Conservation (phyloP, 2,113 vertebrate species). For the Rhinolophus sinicus region DNA sequence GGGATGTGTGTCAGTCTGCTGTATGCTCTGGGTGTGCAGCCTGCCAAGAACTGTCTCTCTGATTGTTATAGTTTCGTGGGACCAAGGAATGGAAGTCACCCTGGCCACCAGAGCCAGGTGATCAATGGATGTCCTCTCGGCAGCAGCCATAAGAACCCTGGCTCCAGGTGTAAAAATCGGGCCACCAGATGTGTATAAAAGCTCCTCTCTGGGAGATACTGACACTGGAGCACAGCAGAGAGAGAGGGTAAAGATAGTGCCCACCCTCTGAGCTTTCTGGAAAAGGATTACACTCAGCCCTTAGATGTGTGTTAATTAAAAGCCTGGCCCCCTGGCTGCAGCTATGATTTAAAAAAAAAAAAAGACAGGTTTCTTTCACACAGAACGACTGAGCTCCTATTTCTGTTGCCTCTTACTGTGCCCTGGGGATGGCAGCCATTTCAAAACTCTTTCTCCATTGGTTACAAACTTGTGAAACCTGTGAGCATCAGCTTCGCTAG, state of each 20-base stretch:
- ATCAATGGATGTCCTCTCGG: neutral
- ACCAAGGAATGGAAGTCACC: neutral
- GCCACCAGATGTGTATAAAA: neutral
- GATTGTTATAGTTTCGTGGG: neutral
- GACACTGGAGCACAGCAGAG: neutral
- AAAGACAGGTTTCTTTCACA: too few species aligned
- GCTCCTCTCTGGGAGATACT: neutral
- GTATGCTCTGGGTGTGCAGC: neutral
- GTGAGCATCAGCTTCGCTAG: neutral
- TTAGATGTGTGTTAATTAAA: neutral
- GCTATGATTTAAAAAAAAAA: too few species aligned
- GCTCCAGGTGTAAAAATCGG: neutral
- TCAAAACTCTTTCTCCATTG: neutral
- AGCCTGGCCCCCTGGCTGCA: neutral
- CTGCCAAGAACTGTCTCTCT: neutral
- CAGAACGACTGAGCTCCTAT: neutral
- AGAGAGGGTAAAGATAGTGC: neutral
- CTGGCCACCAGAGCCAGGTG: neutral
- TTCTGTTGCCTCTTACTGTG: neutral
- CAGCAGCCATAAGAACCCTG: neutral
- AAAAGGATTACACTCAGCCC: neutral
- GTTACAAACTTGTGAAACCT: neutral
- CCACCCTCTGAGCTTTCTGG: neutral
- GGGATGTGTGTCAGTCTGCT: neutral
- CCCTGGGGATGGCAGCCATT: neutral